Base-by-base conservation (phyloP, 1,140 invertebrate genomes). In the Teleopsis dalmanni region DNA sequence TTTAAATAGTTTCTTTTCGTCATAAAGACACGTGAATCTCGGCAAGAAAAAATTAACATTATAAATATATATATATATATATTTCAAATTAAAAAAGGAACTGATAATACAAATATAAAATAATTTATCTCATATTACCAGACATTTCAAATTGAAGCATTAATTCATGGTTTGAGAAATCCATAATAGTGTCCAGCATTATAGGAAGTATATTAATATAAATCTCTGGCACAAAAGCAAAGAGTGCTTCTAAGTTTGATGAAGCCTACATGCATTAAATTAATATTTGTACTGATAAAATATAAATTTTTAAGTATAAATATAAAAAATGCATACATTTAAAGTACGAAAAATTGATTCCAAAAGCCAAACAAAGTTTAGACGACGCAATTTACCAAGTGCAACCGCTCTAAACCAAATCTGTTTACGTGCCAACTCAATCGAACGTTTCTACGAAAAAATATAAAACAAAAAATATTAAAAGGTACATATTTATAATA, bases 211-310 rank as follows among this genome's bases (percentile, higher is more conserved):
- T 60, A 57, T 70, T 71, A 7, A 91, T 74, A 62, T 91, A 90
- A 60, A 87, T 84, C 53, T 89, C 86, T 3, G 88, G 88, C 13
- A 89, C 80, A 64, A 89, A 91, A 9, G 80, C 77, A 66, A 90
- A 89, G 26, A 89, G 74, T 4, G 78, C 73, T 10, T 81, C 81
- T 33, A 77, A 72, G n/a, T 63, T 56, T 4, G 83, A 83, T 6
- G 65, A 59, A 2, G 50, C 48, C 50, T 50, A 11, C 13, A n/a
- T n/a, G n/a, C n/a, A 23, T 41, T 44, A 35, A 34, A 16, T 14
- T 8, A 47, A 37, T 19, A 21, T 1, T 18, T 26, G 16, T 10
- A 47, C 16, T 5, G 31, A 21, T 31, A 31, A 35, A 25, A 14
- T 2, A 34, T 21, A 42, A 9, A 34, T 23, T 42, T n/a, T n/a